Base-by-base conservation (phyloP, 2,797 vertebrate species). In the Rhinichthys osculus region DNA sequence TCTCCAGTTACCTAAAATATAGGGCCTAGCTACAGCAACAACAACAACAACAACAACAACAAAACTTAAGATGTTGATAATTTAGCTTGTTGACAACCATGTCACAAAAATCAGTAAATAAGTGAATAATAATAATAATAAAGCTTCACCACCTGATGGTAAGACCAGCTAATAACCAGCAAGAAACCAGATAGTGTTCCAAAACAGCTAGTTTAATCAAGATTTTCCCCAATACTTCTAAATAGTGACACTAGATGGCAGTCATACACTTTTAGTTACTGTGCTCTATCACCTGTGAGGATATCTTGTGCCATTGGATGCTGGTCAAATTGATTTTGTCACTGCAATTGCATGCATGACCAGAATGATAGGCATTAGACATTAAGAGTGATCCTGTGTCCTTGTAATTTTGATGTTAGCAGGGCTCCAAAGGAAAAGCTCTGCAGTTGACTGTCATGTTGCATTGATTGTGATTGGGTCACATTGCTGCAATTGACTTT, bases 401-500 rank as follows among this genome's bases (percentile, higher is more conserved):
- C 8, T 66, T 69, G 40, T 40, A 23, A 72, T 50, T 27, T n/a
- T 47, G 38, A 30, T 54, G 44, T 57, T 50, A 77, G 62, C 3
- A 11, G 30, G 35, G 10, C 66, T 33, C 40, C 17, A 35, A 70
- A 59, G 47, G 19, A 27, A 62, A 35, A 79, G 52, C 76, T 71
- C 30, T 33, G 3, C 57, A 54, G 52, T 83, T 77, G 70, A 64
- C 27, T 64, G 62, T 33, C 47, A 69, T 17, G 69, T 47, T 73
- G 47, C n/a, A 30, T 38, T 47, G 52, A 5, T 38, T 42, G 74
- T 71, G 71, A 69, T 74, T n/a, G 10, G 47, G 86, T 85, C 79
- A 77, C 42, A 52, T 76, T 77, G 42, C 67, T 74, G 38, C 59
- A 67, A 66, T 84, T 86, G 73, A 82, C 88, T 78, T 77, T 84